phyloP scores from a whole-genome alignment of 2,113 vertebrate species.

The Saguinus imperator region DNA sequence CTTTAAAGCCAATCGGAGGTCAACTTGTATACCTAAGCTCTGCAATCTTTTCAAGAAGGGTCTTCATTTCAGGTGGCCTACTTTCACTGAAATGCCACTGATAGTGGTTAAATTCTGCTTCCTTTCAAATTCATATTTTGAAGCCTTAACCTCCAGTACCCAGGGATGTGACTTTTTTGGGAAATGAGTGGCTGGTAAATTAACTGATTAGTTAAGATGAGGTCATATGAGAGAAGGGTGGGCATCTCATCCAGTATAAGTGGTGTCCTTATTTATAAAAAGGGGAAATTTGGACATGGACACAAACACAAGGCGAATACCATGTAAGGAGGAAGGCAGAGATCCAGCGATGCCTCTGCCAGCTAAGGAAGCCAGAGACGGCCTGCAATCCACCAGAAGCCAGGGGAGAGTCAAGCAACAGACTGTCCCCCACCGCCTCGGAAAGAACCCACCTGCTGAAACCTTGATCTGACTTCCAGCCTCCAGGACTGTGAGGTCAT shows the following conservation, averaged over 20 bases:
- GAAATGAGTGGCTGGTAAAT: not conserved
- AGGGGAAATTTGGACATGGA: not conserved
- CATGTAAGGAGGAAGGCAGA: not conserved
- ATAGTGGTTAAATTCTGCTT: not conserved
- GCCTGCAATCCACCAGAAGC: not conserved
- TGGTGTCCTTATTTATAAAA: not conserved
- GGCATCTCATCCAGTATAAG: not conserved
- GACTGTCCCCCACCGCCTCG: not conserved
- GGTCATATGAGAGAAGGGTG: not conserved
- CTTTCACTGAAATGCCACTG: not conserved
- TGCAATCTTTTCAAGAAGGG: conserved; percentile 8
- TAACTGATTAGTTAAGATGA: not conserved
- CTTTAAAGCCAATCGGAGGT: not conserved
- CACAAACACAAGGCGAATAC: not conserved
- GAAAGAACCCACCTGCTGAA: not conserved
- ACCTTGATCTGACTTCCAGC: not conserved
- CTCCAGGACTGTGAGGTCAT: not conserved
- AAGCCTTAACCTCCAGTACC: not conserved
- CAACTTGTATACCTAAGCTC: not conserved
- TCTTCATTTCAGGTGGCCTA: conserved; percentile 13
- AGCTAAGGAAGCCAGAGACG: not conserved
- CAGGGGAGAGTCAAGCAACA: not conserved
- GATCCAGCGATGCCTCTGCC: not conserved
- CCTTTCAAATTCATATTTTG: not conserved
- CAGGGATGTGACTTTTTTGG: not conserved